These are phyloP conservation scores for Luffia ferchaultella DNA, from an alignment of 2,888 invertebrate species.

Conservation along the genomic window DNA sequence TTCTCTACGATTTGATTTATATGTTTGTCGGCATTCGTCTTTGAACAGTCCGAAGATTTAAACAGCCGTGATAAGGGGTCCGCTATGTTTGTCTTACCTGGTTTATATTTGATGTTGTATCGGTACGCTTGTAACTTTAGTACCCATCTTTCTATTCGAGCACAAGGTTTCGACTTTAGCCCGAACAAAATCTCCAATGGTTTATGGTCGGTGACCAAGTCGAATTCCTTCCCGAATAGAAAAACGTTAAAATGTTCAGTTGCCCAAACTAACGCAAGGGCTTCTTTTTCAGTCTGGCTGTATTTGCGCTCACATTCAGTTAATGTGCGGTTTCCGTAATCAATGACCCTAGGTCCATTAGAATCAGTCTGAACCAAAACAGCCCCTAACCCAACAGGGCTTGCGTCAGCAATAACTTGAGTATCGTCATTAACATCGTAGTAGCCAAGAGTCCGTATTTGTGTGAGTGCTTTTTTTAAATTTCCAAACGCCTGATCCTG, in stretches of 20 bases:
- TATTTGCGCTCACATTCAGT: constrained; percentile 19
- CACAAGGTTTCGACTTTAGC: constrained; percentile 17
- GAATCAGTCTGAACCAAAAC: constrained; percentile 14
- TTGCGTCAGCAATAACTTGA: constrained; percentile 17
- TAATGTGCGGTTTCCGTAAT: constrained; percentile 19
- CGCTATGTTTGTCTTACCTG: constrained; percentile 17
- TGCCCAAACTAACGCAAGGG: constrained; percentile 20
- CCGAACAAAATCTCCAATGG: constrained; percentile 1
- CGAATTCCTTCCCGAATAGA: constrained; percentile 20
- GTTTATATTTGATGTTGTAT: constrained; percentile 11
- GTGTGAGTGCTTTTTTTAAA: constrained; percentile 8
- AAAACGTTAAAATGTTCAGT: constrained; percentile 20
- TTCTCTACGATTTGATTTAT: background rate
- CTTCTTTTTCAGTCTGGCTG: constrained; percentile 22
- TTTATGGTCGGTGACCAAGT: constrained; percentile 25
- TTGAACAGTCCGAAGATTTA: background rate
- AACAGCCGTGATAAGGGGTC: background rate
- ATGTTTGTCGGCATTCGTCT: too few species aligned
- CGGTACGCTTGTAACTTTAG: constrained; percentile 16
- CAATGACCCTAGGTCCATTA: constrained; percentile 19
- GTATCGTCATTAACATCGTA: constrained; percentile 16
- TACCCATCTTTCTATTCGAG: constrained; percentile 17
- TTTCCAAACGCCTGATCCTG: background rate
- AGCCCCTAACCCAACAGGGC: constrained; percentile 16
- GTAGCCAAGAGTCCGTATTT: constrained; percentile 16